Conservation (phyloP, 2,113 vertebrate species). For the Ammodytes marinus region DNA sequence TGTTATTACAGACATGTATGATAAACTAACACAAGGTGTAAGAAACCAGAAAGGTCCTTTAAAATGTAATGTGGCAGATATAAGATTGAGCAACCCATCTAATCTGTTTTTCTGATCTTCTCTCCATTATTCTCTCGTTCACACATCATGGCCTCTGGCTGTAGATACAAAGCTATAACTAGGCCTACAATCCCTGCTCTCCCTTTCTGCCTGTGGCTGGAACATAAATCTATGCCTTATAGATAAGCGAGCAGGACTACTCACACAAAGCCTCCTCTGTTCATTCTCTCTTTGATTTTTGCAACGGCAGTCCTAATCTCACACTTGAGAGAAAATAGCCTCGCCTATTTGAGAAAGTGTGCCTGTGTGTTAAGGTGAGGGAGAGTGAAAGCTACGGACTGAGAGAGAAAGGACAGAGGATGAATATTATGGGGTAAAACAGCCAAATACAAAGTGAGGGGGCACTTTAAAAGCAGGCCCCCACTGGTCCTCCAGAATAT, state of each 20-base stretch:
- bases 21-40: not conserved
- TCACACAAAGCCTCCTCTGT: slow-evolving; percentile 60
- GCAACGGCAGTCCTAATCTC: slow-evolving; percentile 45
- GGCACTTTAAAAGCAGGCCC: slow-evolving; percentile 42
- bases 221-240: slow-evolving; percentile 57
- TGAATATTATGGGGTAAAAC: not conserved
- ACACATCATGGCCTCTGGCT: slow-evolving; percentile 45
- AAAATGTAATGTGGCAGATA: not conserved
- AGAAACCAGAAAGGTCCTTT: not conserved
- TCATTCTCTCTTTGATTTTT: slow-evolving; percentile 51
- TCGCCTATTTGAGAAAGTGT: slow-evolving; percentile 43
- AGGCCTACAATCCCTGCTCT: slow-evolving; percentile 7
- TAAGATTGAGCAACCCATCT: not conserved
- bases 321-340: slow-evolving; percentile 37
- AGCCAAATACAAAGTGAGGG: slow-evolving; percentile 8
- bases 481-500: slow-evolving; percentile 14
- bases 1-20: not conserved
- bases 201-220: slow-evolving; percentile 41
- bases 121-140: slow-evolving; percentile 18
- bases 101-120: slow-evolving; percentile 34
- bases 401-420: slow-evolving; percentile 2
- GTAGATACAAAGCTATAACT: slow-evolving; percentile 31
- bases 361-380: slow-evolving; percentile 33
- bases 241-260: slow-evolving; percentile 54
- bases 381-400: not conserved